phyloP scores from a whole-genome alignment of 2,797 vertebrate species.

The Malacoctenus gilli region DNA sequence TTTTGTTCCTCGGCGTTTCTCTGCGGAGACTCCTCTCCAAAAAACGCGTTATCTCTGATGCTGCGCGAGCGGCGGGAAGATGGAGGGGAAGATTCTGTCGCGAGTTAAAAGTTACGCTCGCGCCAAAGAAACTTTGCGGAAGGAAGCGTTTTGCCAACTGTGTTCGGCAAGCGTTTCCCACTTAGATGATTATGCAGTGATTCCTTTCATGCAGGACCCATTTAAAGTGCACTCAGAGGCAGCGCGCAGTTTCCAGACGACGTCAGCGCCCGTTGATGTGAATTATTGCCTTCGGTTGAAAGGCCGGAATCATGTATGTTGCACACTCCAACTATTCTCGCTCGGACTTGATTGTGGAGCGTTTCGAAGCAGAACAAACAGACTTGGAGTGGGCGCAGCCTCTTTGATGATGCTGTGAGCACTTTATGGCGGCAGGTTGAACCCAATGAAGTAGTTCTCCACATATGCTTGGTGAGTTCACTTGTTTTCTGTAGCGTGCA shows the following conservation, averaged over 20 bases:
- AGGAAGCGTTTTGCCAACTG: background rate
- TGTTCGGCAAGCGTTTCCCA: background rate
- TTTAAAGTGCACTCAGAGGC: too few relatives aligned
- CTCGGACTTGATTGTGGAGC: background rate
- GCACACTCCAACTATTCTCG: background rate
- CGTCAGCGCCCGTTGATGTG: too few relatives aligned
- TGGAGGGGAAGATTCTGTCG: background rate
- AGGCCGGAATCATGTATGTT: too few relatives aligned
- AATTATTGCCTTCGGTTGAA: too few relatives aligned
- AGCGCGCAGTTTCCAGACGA: too few relatives aligned
- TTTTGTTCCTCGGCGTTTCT: conserved; percentile 7
- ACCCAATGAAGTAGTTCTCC: too few relatives aligned
- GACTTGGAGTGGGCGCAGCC: background rate
- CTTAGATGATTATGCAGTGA: background rate
- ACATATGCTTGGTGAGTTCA: too few relatives aligned
- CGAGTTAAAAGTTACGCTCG: background rate
- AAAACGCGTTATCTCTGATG: background rate
- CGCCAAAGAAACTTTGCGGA: background rate
- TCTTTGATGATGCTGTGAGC: background rate
- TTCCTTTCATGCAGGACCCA: background rate
- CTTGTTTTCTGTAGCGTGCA: too few relatives aligned
- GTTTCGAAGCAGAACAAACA: background rate
- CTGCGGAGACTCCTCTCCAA: conserved; percentile 2
- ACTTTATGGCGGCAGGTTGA: too few relatives aligned
- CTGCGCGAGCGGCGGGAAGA: background rate